Percentiles rank a stretch among this genome's conserved stretches.
These are phyloP conservation scores for Eulacestoma nigropectus DNA, from an alignment of 2,113 vertebrate species.

Conservation along the genomic window DNA sequence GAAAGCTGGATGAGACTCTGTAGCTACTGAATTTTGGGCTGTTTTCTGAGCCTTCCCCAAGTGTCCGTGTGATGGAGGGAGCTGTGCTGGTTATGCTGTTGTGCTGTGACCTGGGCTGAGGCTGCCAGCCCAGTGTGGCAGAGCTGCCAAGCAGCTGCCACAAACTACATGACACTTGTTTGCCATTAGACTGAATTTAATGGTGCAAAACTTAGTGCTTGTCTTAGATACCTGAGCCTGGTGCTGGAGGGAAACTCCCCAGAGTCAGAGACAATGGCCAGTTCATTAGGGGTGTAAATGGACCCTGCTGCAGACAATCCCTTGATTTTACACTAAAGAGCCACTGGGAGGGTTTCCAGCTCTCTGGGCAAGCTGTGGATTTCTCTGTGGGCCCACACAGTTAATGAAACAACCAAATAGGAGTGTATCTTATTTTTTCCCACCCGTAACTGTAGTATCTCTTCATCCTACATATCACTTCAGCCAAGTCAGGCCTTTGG, in stretches of 20 bases:
- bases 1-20: neutral
- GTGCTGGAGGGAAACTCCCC: neutral
- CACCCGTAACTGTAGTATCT: neutral
- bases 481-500: neutral
- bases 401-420: neutral
- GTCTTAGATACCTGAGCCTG: neutral
- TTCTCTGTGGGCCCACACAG: neutral
- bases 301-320: neutral
- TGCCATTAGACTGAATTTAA: neutral
- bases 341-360: neutral
- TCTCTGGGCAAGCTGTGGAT: neutral
- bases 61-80: fast-evolving
- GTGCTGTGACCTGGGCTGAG: neutral
- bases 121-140: neutral
- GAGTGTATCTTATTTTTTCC: neutral
- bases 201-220: neutral
- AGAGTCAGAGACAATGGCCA: neutral
- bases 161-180: neutral
- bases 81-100: neutral
- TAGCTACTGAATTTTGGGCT: neutral
- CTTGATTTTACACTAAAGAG: neutral
- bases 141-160: neutral
- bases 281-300: neutral
- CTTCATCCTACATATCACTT: neutral
- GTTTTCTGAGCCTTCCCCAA: neutral